Percentiles rank a stretch among this genome's conserved stretches.
phyloP scores from a whole-genome alignment of 64 coral and sea anemone genomes.

The Cladopsammia gracilis region DNA sequence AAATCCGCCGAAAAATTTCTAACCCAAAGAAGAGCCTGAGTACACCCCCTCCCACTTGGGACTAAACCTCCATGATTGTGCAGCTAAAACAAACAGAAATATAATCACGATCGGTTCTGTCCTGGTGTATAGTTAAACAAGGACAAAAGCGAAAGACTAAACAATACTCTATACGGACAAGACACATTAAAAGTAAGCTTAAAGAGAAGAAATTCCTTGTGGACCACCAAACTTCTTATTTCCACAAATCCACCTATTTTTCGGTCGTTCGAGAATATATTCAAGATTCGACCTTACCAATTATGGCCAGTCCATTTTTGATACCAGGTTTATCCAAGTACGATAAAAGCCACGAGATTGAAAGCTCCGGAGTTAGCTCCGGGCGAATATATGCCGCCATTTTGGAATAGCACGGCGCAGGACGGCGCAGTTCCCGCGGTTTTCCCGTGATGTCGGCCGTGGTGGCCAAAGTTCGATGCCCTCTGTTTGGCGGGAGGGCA shows the following conservation, averaged over 20 bases:
- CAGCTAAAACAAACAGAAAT: too few relatives aligned
- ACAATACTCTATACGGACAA: too few relatives aligned
- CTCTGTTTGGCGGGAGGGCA: too few relatives aligned
- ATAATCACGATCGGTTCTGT: too few relatives aligned
- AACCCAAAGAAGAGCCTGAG: too few relatives aligned
- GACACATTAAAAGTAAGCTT: too few relatives aligned
- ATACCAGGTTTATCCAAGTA: not conserved
- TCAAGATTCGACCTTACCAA: not conserved
- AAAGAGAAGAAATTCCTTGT: too few relatives aligned
- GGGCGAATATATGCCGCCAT: not conserved
- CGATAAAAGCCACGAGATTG: slow-evolving; percentile 26
- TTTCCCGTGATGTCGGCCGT: not conserved
- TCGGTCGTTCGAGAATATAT: not conserved
- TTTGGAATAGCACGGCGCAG: not conserved
- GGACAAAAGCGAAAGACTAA: too few relatives aligned
- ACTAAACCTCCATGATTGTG: too few relatives aligned
- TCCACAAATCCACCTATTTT: not conserved
- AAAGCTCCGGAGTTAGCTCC: not conserved
- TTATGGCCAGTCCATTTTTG: not conserved
- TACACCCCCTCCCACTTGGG: too few relatives aligned
- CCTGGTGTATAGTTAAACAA: too few relatives aligned
- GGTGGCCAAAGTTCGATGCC: not conserved
- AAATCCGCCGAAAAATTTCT: too few relatives aligned
- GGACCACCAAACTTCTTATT: not conserved
- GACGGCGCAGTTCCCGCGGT: not conserved